Evolutionary conservation across 2,113 vertebrate genomes (phyloP).

Genomic region (Thinocorus orbignyianus): DNA sequence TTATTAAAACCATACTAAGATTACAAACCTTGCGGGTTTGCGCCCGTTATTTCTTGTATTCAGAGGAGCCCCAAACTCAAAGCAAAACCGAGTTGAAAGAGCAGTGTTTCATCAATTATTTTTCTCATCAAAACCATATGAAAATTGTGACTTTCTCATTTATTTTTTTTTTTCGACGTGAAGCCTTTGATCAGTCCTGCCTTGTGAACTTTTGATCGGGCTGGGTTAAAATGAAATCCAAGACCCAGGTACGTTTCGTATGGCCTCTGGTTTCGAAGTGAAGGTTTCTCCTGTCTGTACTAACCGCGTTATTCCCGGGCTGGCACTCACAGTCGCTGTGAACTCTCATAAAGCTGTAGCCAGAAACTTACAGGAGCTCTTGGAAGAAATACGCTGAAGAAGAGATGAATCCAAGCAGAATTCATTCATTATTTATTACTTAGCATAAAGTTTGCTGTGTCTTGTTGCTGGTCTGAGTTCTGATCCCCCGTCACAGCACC

Average conservation of each 20-base stretch:
- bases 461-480: not conserved
- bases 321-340: not conserved
- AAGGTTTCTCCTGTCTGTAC: not conserved
- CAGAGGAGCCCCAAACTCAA: not conserved
- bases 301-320: not conserved
- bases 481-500: not conserved
- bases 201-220: slow-evolving; percentile 3
- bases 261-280: not conserved
- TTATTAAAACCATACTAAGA: not conserved
- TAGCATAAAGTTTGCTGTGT: not conserved
- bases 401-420: not conserved
- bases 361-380: not conserved
- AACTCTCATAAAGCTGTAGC: not conserved
- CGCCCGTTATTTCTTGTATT: fast-evolving
- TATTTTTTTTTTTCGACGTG: not conserved
- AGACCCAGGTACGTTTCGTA: not conserved
- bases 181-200: slow-evolving; percentile 41
- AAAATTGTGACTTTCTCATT: slow-evolving; percentile 30
- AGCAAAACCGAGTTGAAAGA: slow-evolving; percentile 46
- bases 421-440: not conserved
- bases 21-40: not conserved
- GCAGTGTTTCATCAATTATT: slow-evolving; percentile 10
- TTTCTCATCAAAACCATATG: slow-evolving; percentile 41
- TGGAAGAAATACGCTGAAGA: not conserved
- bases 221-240: not conserved